Percentiles rank a stretch among this genome's conserved stretches.
These are phyloP conservation scores for Chaetorhynchus papuensis DNA, from an alignment of 2,113 vertebrate species.

Conservation along the genomic window DNA sequence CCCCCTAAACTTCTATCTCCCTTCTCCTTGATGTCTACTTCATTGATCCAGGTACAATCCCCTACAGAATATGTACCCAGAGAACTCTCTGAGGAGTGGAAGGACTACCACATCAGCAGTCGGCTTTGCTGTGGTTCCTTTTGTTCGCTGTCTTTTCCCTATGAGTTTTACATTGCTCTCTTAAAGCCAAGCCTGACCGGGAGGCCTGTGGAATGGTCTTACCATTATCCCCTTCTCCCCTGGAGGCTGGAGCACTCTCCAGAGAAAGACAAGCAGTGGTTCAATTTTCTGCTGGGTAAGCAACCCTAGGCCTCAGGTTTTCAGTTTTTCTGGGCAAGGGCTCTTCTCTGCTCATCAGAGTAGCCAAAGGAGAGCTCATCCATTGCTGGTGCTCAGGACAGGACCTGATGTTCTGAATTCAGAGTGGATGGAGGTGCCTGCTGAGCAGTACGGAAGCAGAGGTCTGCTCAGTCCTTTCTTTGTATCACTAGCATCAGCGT, in stretches of 20 bases:
- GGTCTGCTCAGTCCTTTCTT: background rate
- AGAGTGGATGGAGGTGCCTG: background rate
- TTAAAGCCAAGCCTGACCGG: background rate
- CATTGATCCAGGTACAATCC: background rate
- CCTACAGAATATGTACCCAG: background rate
- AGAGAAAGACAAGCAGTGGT: background rate
- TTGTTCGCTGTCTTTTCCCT: background rate
- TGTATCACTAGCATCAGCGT: background rate
- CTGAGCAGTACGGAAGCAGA: background rate
- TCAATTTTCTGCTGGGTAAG: background rate
- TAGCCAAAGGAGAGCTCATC: background rate
- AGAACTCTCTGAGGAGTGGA: background rate
- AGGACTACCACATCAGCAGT: background rate
- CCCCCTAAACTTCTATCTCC: background rate
- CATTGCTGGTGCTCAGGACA: background rate
- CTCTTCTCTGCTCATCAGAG: background rate
- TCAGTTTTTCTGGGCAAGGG: background rate
- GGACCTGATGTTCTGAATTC: background rate
- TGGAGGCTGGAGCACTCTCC: background rate
- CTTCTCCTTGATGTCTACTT: background rate
- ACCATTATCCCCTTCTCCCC: background rate
- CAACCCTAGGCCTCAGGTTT: background rate
- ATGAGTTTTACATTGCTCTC: background rate
- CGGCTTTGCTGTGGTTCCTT: background rate
- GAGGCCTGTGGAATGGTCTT: background rate